Conservation (phyloP, 2,113 vertebrate species). For the Hemiprocne comata region DNA sequence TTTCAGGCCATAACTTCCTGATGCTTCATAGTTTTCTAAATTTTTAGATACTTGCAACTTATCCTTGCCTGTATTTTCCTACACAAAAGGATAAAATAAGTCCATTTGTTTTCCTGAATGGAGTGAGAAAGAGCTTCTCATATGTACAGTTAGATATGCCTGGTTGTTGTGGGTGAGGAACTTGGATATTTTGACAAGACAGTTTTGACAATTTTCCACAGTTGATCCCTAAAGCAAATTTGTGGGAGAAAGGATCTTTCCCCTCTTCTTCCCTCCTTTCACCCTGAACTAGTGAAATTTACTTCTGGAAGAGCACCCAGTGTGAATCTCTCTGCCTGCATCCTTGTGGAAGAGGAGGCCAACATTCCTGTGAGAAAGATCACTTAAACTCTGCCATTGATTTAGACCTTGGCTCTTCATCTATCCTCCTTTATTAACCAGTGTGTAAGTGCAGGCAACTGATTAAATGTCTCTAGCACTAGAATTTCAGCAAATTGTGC, state of each 20-base stretch:
- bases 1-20: background rate
- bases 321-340: background rate
- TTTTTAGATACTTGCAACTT: background rate
- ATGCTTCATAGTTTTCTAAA: background rate
- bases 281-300: background rate
- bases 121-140: fast-evolving
- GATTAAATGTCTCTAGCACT: background rate
- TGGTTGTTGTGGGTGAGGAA: background rate
- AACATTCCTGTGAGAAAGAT: background rate
- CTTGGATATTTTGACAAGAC: background rate
- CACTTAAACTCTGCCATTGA: background rate
- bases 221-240: background rate
- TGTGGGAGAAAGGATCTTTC: background rate
- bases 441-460: background rate
- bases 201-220: background rate
- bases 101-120: background rate
- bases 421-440: background rate
- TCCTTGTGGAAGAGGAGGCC: fast-evolving
- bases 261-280: background rate
- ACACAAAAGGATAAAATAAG: background rate
- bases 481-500: background rate
- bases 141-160: background rate
- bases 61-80: background rate
- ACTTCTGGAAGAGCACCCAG: background rate
- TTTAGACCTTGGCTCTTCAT: background rate